These are phyloP conservation scores for Cynaeus angustus DNA, from an alignment of 2,888 invertebrate genomes.

Conservation along the genomic window DNA sequence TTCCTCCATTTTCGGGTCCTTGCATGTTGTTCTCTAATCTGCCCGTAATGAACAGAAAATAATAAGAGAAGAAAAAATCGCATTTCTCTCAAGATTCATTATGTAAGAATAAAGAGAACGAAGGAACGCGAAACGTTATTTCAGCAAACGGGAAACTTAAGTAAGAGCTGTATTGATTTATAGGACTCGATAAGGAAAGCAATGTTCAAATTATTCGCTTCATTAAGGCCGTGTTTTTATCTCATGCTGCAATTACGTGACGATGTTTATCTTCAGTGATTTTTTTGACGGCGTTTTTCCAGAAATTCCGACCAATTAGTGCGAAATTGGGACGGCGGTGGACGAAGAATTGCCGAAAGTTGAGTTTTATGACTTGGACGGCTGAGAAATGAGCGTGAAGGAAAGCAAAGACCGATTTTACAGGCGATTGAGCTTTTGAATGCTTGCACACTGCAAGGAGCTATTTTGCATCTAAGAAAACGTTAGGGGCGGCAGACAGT, in stretches of 20 bases:
- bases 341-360: constrained; percentile 35
- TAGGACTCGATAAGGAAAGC: constrained; percentile 39
- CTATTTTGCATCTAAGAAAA: constrained; percentile 41
- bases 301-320: constrained; percentile 31
- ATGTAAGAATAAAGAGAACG: constrained; percentile 38
- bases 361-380: constrained; percentile 38
- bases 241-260: constrained; percentile 33
- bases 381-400: constrained; percentile 36
- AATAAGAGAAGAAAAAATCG: constrained; percentile 30
- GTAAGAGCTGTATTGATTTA: constrained; percentile 44
- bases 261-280: constrained; percentile 29
- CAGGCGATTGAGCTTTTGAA: constrained; percentile 47
- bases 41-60: constrained; percentile 44
- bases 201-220: constrained; percentile 42
- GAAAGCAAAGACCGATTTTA: constrained; percentile 40
- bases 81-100: constrained; percentile 41
- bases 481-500: no score
- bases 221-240: constrained; percentile 38
- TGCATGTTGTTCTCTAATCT: constrained; percentile 41
- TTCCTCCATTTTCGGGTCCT: constrained; percentile 3
- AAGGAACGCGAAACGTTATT: constrained; percentile 30
- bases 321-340: constrained; percentile 2
- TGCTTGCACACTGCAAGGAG: constrained; percentile 45
- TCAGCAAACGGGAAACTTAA: constrained; percentile 17
- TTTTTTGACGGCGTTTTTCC: constrained; percentile 25